Evolutionary conservation across 1,140 invertebrate species (phyloP).

Genomic region (Tenebrio molitor): DNA sequence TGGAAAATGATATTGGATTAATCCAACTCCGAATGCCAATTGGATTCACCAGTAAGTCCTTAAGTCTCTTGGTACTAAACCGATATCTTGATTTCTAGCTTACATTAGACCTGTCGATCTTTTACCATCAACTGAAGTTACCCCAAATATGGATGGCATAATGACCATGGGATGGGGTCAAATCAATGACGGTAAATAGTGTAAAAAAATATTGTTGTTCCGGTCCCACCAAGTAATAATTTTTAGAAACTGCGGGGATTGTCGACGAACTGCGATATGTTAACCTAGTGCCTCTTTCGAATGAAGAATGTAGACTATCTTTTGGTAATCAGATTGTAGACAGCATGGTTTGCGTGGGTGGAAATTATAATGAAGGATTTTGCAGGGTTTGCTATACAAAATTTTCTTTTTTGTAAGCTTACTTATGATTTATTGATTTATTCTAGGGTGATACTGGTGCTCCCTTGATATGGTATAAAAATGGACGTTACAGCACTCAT

Average conservation of each 20-base stretch:
- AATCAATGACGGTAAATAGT: background rate
- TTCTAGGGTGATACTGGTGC: constrained; percentile 13
- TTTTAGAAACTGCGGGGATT: background rate
- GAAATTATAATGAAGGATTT: constrained; percentile 10
- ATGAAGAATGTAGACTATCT: background rate
- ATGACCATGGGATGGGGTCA: constrained; percentile 19
- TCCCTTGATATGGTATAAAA: constrained; percentile 9
- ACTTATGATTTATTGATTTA: background rate
- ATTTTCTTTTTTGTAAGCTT: background rate
- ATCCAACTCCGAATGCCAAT: constrained; percentile 1
- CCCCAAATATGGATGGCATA: background rate
- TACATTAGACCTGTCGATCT: constrained; percentile 2
- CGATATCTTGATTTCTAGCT: background rate
- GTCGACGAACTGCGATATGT: constrained; percentile 4
- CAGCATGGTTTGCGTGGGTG: background rate
- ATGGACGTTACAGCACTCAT: background rate
- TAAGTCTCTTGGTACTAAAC: background rate
- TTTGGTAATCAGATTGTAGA: background rate
- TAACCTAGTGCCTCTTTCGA: background rate
- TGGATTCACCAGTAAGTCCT: background rate
- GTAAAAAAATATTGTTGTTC: background rate
- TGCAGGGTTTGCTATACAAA: background rate
- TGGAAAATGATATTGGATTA: constrained; percentile 7
- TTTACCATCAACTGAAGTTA: background rate
- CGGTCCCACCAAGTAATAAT: background rate